Evolutionary conservation across 2,888 invertebrate species (phyloP), one percentile per base, ranked within the genome.

Genomic region (Yponomeuta malinellus): DNA sequence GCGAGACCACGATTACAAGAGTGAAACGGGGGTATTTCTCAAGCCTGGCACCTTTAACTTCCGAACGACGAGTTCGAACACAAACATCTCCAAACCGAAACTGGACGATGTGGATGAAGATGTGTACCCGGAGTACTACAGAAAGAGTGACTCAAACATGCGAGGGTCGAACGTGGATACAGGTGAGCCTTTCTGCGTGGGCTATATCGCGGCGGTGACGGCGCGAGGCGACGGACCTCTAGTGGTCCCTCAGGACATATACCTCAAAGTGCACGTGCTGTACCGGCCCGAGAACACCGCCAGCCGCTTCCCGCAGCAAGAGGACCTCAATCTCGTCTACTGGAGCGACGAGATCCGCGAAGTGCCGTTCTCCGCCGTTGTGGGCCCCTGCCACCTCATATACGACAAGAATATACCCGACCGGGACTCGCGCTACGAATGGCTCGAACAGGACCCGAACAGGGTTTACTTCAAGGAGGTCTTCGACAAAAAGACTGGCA

Each of bases 91-190:
- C n/a, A 89, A 85, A 77, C 74, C 78, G 0, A 91, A 89, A 78
- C 75, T 87, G 69, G 92, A 92, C 70, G 88, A 93, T 75, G 93
- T 95, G 1, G 95, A 97, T 83, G 96, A 96, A 81, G 93, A 94
- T n/a, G 81, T 95, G 52, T 97, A 96, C 80, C 95, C 97, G 0
- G 97, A 97, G 83, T 95, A 94, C 77, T 97, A 97, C 82, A 92
- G 97, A 71, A 97, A 97, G 86, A 94, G 93, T 66, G 93, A 94
- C 15, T 95, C 95, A 74, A 93, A 92, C 74, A 83, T 95, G 33
- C 95, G 96, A 76, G 96, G 96, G 0, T 95, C 95, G 0, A 96
- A 96, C 78, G 82, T 93, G 15, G 94, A 95, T 73, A 95, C 95
- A 0, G 95, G 95, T 0, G 94, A 96, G 73, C 96, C 97, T 0